These are phyloP conservation scores for Halictus ligatus DNA, from an alignment of 2,888 invertebrate genomes.

Conservation along the genomic window DNA sequence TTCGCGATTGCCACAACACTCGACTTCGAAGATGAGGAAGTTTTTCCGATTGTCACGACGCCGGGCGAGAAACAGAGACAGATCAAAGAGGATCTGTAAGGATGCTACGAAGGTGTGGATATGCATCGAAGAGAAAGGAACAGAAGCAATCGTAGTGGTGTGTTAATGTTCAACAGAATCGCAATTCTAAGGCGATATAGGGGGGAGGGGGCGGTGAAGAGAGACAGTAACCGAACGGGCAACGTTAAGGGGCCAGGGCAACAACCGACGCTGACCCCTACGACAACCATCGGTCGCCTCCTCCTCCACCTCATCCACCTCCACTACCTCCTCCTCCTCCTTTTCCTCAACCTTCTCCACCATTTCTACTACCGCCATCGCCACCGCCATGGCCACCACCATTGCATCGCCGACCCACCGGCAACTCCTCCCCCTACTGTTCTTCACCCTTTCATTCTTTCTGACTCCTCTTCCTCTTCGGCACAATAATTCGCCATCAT, in stretches of 20 bases:
- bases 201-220: background rate
- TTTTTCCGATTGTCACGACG: slow-evolving; percentile 1
- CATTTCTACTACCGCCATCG: background rate
- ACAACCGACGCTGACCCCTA: slow-evolving; percentile 81
- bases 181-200: slow-evolving; percentile 56
- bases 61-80: background rate
- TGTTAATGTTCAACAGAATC: slow-evolving; percentile 56
- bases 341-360: background rate
- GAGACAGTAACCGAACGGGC: slow-evolving; percentile 62
- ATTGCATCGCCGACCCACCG: slow-evolving; percentile 21
- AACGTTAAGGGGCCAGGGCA: slow-evolving; percentile 73
- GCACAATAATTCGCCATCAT: slow-evolving; percentile 67
- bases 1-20: background rate
- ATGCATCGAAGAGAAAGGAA: slow-evolving; percentile 24
- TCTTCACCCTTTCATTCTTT: slow-evolving; percentile 26
- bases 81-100: background rate
- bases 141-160: slow-evolving; percentile 30
- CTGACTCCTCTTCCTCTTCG: slow-evolving; percentile 45
- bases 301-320: slow-evolving; percentile 20
- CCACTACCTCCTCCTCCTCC: background rate
- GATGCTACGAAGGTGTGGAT: background rate
- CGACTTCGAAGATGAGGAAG: background rate
- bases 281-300: slow-evolving; percentile 63
- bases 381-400: slow-evolving; percentile 1
- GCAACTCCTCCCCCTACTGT: background rate